These are phyloP conservation scores for Talpa occidentalis DNA, from an alignment of 2,113 vertebrate genomes.

Conservation along the genomic window DNA sequence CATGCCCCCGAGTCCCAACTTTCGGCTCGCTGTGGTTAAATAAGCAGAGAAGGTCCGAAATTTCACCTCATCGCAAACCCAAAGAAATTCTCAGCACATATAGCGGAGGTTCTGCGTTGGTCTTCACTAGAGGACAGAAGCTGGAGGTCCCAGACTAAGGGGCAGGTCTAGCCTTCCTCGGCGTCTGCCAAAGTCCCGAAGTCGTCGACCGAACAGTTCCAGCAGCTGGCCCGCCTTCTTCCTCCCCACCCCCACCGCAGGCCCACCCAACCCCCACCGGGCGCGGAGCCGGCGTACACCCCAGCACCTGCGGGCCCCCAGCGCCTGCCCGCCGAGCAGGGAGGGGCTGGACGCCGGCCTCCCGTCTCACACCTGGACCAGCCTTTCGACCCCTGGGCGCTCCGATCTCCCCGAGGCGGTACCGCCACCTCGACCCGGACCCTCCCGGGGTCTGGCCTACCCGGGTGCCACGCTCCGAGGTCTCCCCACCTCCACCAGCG, in stretches of 20 bases:
- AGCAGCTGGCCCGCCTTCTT: not conserved
- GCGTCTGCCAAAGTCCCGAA: not conserved
- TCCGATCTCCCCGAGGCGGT: not conserved
- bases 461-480: not conserved
- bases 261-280: conserved; percentile 24
- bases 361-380: not conserved
- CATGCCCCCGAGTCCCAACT: not conserved
- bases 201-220: not conserved
- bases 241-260: conserved; percentile 22
- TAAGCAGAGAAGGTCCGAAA: not conserved
- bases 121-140: not conserved
- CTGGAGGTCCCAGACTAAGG: not conserved
- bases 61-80: conserved; percentile 8
- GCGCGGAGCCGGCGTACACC: not conserved
- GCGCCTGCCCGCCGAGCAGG: not conserved
- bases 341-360: not conserved
- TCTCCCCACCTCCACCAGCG: conserved; percentile 2
- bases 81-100: not conserved
- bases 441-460: not conserved
- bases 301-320: conserved; percentile 39
- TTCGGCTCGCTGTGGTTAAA: not conserved
- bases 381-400: not conserved
- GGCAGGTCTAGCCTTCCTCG: not conserved
- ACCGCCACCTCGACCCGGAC: not conserved
- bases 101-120: not conserved